These are phyloP conservation scores for Dilophus febrilis DNA, from an alignment of 2,888 invertebrate genomes.

Conservation along the genomic window DNA sequence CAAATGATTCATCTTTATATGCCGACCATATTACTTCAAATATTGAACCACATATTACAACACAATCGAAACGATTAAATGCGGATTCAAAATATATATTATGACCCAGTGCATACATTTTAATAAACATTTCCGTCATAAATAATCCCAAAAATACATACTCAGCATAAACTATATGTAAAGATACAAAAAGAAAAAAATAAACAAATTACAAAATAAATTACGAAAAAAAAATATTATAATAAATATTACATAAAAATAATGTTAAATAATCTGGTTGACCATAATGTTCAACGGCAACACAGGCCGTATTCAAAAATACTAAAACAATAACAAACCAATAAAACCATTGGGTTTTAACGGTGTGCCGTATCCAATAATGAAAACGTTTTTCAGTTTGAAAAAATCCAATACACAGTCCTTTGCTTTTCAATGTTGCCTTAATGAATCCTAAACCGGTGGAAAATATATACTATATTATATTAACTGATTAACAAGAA, in stretches of 20 bases:
- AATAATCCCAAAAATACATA: constrained; percentile 95
- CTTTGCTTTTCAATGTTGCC: constrained; percentile 75
- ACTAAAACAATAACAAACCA: constrained; percentile 99
- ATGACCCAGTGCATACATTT: constrained; percentile 96
- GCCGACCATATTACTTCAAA: constrained; percentile 97
- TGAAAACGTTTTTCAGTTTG: constrained; percentile 86
- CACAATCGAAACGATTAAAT: constrained; percentile 99
- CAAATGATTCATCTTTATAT: constrained; percentile 90
- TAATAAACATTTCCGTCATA: constrained; percentile 98
- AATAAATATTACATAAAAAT: constrained; percentile 68
- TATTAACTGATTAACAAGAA: too few species aligned
- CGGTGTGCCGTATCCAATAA: constrained; percentile 82
- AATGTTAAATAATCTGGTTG: constrained; percentile 88
- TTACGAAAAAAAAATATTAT: too few species aligned
- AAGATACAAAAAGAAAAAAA: constrained; percentile 20
- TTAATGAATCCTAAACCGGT: constrained; percentile 75
- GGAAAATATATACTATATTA: too few species aligned
- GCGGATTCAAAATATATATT: constrained; percentile 97
- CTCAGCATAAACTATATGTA: constrained; percentile 76
- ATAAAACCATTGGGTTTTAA: constrained; percentile 97
- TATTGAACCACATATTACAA: constrained; percentile 95
- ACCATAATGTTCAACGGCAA: constrained; percentile 94
- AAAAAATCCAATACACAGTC: constrained; percentile 78
- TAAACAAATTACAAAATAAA: background rate
- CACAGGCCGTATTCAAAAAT: constrained; percentile 96